Evolutionary conservation across 2,113 vertebrate species (phyloP).

Genomic region (Coreoperca whiteheadi): DNA sequence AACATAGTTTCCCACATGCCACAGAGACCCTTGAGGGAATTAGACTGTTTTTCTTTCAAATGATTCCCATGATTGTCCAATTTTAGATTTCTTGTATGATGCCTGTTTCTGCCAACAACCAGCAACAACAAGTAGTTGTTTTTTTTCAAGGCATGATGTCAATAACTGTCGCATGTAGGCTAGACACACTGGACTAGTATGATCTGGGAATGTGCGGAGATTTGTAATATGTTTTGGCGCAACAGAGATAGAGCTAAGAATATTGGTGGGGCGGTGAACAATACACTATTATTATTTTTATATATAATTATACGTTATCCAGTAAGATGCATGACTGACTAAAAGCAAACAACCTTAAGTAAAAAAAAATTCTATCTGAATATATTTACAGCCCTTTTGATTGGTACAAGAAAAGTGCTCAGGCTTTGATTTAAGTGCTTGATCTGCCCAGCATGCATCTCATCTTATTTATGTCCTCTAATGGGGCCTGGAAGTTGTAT

Average conservation of each 20-base stretch:
- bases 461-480: neutral
- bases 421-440: slow-evolving; percentile 8
- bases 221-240: neutral
- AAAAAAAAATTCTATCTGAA: neutral
- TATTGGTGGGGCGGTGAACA: neutral
- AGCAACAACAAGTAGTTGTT: neutral
- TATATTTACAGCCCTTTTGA: neutral
- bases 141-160: slow-evolving; percentile 1
- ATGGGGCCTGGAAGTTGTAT: neutral
- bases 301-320: neutral
- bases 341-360: neutral
- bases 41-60: slow-evolving; percentile 64
- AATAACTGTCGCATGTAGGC: neutral
- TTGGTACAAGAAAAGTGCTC: neutral
- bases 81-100: slow-evolving; percentile 48
- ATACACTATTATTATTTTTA: neutral
- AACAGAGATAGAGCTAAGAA: neutral
- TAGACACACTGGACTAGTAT: neutral
- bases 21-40: slow-evolving; percentile 54
- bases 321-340: neutral
- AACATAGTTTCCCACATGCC: slow-evolving; percentile 70
- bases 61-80: slow-evolving; percentile 64
- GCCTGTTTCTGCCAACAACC: slow-evolving; percentile 28
- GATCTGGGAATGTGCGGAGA: neutral
- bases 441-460: neutral